Evolutionary conservation across 2,888 invertebrate species (phyloP), one percentile per base, ranked within the genome.

Genomic region (Eupithecia insigniata): DNA sequence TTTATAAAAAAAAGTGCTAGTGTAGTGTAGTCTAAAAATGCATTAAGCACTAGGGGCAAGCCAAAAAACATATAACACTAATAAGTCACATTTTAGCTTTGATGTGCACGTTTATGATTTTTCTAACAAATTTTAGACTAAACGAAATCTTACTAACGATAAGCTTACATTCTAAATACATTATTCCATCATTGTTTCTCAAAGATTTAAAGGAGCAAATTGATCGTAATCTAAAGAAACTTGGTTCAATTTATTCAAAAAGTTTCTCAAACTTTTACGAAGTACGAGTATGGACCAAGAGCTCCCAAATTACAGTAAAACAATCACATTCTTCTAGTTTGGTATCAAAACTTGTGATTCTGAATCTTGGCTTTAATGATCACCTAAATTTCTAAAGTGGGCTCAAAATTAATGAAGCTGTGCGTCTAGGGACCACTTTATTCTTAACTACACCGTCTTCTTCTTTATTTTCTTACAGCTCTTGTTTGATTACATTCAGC

Each of bases 211-310:
- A 66, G 34, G 12, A 66, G 43, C 34, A 70, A 74, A 71, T 43
- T 58, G 69, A 74, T 71, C 32, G 66, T 71, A 70, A 74, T 74
- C 71, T 71, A 30, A 68, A 68, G 60, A 73, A 67, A 68, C 68
- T 68, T 58, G 0, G 58, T 62, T 69, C 26, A 74, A 74, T 62
- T 74, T 62, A 74, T 74, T 71, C 74, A 69, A 55, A 71, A 74
- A 73, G 46, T 73, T 73, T 36, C 30, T 30, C 34, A 34, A 67
- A 70, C 67, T 73, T 58, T 71, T 39, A 55, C 34, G n/a, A 14
- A 62, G 55, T n/a, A n/a, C n/a, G n/a, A n/a, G 66, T 43, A 26
- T 51, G 66, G 46, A 70, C 67, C 46, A 22, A 70, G 60, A 73
- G 58, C 64, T 43, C 51, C 46, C 30, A 61, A 73, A 73, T 70